phyloP scores from a whole-genome alignment of 1,140 invertebrate genomes.

The Pectinophora gossypiella region DNA sequence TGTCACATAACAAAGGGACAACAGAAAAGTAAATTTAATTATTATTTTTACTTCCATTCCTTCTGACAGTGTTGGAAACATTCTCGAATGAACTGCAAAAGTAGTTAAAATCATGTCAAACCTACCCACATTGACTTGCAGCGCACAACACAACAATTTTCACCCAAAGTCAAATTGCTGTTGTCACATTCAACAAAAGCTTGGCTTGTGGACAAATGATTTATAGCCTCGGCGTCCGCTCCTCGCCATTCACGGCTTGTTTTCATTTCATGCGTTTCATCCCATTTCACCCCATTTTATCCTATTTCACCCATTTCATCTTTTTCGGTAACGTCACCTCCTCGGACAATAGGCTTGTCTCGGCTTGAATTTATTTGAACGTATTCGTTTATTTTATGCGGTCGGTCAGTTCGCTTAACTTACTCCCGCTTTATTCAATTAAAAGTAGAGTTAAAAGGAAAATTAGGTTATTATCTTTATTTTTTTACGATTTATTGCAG shows the following conservation, averaged over 20 bases:
- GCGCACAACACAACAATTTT: not conserved
- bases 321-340: not conserved
- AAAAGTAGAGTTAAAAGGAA: too few species aligned
- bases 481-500: too few species aligned
- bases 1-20: too few species aligned
- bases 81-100: too few species aligned
- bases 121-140: not conserved
- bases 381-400: not conserved
- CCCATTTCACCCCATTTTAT: not conserved
- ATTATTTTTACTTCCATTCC: too few species aligned
- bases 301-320: not conserved
- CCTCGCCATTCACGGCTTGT: not conserved
- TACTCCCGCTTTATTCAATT: too few species aligned
- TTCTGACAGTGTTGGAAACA: too few species aligned
- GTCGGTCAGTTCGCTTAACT: not conserved
- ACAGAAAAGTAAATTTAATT: too few species aligned
- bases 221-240: not conserved
- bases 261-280: not conserved
- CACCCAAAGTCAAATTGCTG: conserved; percentile 1
- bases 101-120: not conserved
- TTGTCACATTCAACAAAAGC: not conserved
- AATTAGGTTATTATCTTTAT: too few species aligned
- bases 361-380: not conserved
- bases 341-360: not conserved
- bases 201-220: not conserved